Base-by-base conservation (phyloP, 2,888 invertebrate genomes). In the Drosophila paramelanica region DNA sequence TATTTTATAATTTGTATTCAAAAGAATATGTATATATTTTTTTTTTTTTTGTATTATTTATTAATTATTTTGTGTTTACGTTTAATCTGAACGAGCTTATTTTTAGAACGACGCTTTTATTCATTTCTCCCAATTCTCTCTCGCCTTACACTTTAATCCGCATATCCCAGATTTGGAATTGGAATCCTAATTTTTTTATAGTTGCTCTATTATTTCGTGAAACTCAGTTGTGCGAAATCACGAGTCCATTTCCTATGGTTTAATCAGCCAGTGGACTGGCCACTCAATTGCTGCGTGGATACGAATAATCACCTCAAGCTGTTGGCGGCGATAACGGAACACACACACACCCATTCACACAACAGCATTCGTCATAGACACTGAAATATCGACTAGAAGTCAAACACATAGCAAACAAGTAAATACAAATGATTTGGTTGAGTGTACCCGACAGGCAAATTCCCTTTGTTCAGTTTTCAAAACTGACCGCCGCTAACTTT, bases 201-300 rank as follows among this genome's bases (percentile, higher is more conserved):
- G 11, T 33, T 1, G 4, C 33, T 11, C 11, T 11, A 33, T 25
- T 41, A 47, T 27, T 42, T 49, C 25, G 27, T 23, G 23, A 17
- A 33, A 25, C 4, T 20, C n/a, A n/a, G 17, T 11, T 13, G 4
- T 27, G 11, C 2, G 38, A 23, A 33, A 47, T 42, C 58, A 41
- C 31, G 13, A 20, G 17, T 11, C 13, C 25, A 42, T 42, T 38
- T 33, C 13, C 23, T 11, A 33, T n/a, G 38, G 57, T 36, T 47
- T 38, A 64, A 41, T 42, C 52, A 25, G 23, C 25, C 58, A 27
- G 14, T 2, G 42, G n/a, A 43, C 14, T 65, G 58, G 41, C 11
- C 75, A 75, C 62, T 75, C 62, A 14, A 64, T 64, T 62, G 52
- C 41, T 60, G 60, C 61, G 59, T 75, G 75, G 50, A 75, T 70